Evolutionary conservation across 1,140 invertebrate genomes (phyloP), one percentile per base, ranked within the genome.

Genomic region (Bombus fervidus): DNA sequence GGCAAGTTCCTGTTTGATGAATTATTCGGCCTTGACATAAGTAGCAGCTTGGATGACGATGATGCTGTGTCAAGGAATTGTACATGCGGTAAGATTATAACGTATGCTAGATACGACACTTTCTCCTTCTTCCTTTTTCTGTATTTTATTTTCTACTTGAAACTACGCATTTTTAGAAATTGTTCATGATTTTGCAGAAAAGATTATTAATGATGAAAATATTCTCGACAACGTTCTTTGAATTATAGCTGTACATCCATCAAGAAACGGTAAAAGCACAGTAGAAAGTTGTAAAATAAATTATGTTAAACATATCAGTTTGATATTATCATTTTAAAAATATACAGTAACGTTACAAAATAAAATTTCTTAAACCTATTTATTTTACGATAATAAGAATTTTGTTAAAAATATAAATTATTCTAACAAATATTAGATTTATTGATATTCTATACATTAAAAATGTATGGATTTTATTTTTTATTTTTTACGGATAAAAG

Each of bases 1-100:
- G 95, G 94, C 72, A 96, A 95, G 86, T 96, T 97, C 93, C 94
- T 97, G 80, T 97, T 97, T 86, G 96, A 97, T 90, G 96, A 96
- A 72, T 92, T 97, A 71, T 96, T 97, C 87, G 96, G 96, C 47
- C 94, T 96, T 47, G 95, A 95, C 59, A 72, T 95, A 28, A 87
- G 89, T 4, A 93, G 93, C 64, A 92, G 92, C 64, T 87, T 92
- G 3, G 96, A 95, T 34, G 95, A 96, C 59, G 95, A 95, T 66
- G 95, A 96, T 76, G 31, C 18, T 10, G 95, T 93, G 80, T 53
- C 95, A 2, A 94, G 95, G 84, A 96, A 96, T 81, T 97, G 96
- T 87, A 96, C 95, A 25, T 97, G 96, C 90, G 96, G 96, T 97
- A 93, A 96, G 95, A 90, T 76, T 47, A 0, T 18, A 41, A 34